Conservation (phyloP, 2,113 vertebrate genomes). For the Ammospiza caudacuta region DNA sequence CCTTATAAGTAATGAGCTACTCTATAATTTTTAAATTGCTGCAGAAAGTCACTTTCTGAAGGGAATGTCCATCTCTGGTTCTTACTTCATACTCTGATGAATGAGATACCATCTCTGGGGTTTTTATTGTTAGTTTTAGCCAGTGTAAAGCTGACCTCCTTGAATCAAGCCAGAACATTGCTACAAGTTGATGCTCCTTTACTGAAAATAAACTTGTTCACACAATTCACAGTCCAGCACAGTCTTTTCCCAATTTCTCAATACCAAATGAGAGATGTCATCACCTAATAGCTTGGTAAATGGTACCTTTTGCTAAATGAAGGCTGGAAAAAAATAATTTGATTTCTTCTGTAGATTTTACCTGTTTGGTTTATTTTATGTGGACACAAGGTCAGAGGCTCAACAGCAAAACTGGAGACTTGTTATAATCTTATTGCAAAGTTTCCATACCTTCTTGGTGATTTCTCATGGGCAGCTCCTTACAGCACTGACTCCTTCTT, state of each 20-base stretch:
- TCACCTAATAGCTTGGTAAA: not conserved
- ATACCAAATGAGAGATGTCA: not conserved
- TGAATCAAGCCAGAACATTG: not conserved
- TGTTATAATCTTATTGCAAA: no score
- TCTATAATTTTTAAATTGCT: not conserved
- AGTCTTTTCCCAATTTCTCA: not conserved
- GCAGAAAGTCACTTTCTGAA: not conserved
- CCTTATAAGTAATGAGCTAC: not conserved
- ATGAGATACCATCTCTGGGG: rapidly evolving
- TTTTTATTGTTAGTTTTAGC: not conserved
- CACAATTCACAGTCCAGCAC: not conserved
- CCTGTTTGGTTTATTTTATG: not conserved
- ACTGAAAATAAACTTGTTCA: not conserved
- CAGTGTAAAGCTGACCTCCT: not conserved
- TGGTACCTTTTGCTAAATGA: not conserved
- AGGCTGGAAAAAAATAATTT: not conserved
- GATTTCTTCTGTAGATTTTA: not conserved
- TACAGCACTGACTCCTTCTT: no score
- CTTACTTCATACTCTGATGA: not conserved
- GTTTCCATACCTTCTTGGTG: no score
- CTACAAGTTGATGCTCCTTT: not conserved
- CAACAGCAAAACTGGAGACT: not conserved
- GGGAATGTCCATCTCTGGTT: not conserved
- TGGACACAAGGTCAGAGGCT: not conserved
- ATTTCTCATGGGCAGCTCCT: no score